Evolutionary conservation across 2,113 vertebrate species (phyloP).

Genomic region (Neolamprologus caudopunctatus): DNA sequence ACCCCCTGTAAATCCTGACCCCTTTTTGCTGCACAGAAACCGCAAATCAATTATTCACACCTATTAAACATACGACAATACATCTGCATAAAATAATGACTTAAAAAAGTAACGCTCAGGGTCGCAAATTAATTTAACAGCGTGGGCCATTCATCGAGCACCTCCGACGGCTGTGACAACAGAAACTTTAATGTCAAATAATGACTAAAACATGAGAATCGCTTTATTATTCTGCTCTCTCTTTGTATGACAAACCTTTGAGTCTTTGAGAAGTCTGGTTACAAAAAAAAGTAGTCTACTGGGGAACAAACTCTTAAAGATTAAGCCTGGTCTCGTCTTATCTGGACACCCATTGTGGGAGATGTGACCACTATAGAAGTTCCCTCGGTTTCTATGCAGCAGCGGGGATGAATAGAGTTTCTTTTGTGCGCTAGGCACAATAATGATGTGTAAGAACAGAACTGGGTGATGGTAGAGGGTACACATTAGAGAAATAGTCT

Average conservation of each 20-base stretch:
- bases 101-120: not conserved
- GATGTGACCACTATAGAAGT: not conserved
- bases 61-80: not conserved
- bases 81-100: not conserved
- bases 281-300: not conserved
- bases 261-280: not conserved
- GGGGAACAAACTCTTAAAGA: conserved; percentile 10
- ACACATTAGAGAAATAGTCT: not conserved
- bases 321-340: conserved; percentile 10
- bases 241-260: not conserved
- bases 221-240: not conserved
- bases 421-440: not conserved
- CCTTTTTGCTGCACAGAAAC: not conserved
- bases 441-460: not conserved
- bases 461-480: not conserved
- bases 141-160: not conserved
- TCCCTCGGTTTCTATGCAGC: not conserved
- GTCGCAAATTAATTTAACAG: not conserved
- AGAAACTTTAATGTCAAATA: not conserved
- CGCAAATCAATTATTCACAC: not conserved
- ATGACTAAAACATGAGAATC: not conserved
- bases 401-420: not conserved
- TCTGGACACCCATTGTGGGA: not conserved
- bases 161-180: not conserved
- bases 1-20: not conserved